Base-by-base conservation (phyloP, 2,113 vertebrate species). In the Sprattus sprattus region DNA sequence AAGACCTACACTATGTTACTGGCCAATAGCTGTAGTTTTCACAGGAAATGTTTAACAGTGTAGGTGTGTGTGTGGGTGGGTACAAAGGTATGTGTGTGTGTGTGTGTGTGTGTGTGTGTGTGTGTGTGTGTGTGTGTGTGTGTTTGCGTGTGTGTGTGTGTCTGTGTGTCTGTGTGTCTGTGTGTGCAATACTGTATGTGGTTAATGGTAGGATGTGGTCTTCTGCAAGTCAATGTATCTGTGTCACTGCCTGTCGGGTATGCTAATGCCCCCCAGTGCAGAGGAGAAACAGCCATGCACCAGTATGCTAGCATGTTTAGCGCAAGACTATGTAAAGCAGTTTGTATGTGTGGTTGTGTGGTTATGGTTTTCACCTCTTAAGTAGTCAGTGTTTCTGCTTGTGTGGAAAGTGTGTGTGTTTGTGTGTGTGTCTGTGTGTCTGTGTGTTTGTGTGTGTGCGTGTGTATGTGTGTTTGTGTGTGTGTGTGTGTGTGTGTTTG, bases 281-380 rank as follows among this genome's bases (percentile, higher is more conserved):
- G 64, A 44, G 71, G 13, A 78, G 71, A 28, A 15, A 32, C 15
- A 11, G 4, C 13, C 60, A 64, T 67, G 64, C 71, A 78, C 71
- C 71, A 13, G 10, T 39, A 5, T 9, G 11, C 13, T 32, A 39
- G 71, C 71, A 78, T 78, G 28, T 1, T 71, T 32, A 9, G 10
- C 3, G 10, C 9, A 16, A 0, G 5, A 32, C 25, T 60, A 60
- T 60, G 20, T 60, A 20, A n/a, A 10, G n/a, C 28, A 44, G 11
- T 39, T 78, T 78, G 71, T 39, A 15, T 78, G 71, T 84, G 81
- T 85, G 81, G n/a, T 25, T 85, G 80, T 82, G 81, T 44, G 15
- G 28, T 47, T 39, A 7, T 28, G 64, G 54, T 60, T 20, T 1
- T 18, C 3, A 54, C 11, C 50, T 22, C 18, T 20, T 60, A 60